Evolutionary conservation across 2,888 invertebrate genomes (phyloP), one percentile per base, ranked within the genome.

Genomic region (Pterobdella sp.): DNA sequence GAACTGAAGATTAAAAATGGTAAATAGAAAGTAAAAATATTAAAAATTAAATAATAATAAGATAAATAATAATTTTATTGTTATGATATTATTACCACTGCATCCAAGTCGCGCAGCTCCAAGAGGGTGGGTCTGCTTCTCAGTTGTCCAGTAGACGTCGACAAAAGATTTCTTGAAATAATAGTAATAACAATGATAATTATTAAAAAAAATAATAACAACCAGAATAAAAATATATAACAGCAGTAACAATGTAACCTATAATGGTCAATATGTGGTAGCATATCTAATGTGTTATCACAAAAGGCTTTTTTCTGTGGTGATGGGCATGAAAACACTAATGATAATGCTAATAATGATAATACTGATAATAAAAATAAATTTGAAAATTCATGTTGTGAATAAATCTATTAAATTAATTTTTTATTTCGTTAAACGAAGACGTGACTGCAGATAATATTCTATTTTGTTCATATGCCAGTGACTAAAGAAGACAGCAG

Each of bases 111-210:
- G 63, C 76, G 78, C 42, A 78, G 76, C 71, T 78, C 77, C 3
- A 76, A 72, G 37, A 78, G 73, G 32, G 79, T 79, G 26, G 78
- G 78, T 74, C 78, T 70, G 42, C 76, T 76, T 67, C 76, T 76
- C 63, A 80, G 77, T 35, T 79, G 80, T 7, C 79, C 81, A 65
- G 79, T 79, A 22, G n/a, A n/a, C 2, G 82, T 88, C 2, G 83
- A 82, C 72, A 80, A 76, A 0, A 90, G 89, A 81, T 89, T 89
- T 80, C 91, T 87, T 42, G 49, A 42, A 42, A 42, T 42, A 42
- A 42, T 42, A 42, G 22, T 42, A 42, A 42, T 42, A 42, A 42
- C 22, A 42, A 42, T 42, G 22, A 42, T 42, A 42, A 42, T 14
- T 42, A 14, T 42, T 42, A 42, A 14, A 42, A 42, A 42, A 42